phyloP scores from a whole-genome alignment of 2,113 vertebrate genomes.

The Neomonachus schauinslandi region DNA sequence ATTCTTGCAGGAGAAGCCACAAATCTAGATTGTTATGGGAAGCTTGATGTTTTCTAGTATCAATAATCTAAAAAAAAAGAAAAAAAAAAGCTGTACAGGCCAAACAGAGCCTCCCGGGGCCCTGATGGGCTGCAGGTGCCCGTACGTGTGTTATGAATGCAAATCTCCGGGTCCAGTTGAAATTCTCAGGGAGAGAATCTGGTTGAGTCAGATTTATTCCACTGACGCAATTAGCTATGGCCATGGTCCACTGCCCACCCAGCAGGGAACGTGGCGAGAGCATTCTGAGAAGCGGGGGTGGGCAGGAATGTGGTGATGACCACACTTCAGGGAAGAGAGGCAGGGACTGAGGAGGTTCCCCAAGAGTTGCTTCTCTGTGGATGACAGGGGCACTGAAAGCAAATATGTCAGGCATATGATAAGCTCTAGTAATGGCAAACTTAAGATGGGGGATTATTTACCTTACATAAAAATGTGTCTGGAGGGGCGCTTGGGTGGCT shows the following conservation, averaged over 20 bases:
- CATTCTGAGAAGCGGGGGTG: not conserved
- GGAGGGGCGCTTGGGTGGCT: not conserved
- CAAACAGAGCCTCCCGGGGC: not conserved
- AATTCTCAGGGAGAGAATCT: not conserved
- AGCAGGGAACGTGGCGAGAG: not conserved
- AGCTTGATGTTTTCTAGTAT: not conserved
- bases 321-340: not conserved
- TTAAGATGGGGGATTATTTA: not conserved
- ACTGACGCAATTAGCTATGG: not conserved
- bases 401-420: not conserved
- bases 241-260: not conserved
- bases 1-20: not conserved
- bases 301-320: not conserved
- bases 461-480: not conserved
- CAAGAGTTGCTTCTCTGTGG: constrained; percentile 4
- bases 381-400: not conserved
- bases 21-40: not conserved
- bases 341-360: not conserved
- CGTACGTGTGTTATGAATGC: not conserved
- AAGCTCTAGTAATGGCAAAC: not conserved
- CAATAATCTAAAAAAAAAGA: not conserved
- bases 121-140: not conserved
- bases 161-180: not conserved
- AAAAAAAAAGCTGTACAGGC: not conserved
- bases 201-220: not conserved